phyloP scores from a whole-genome alignment of 2,113 vertebrate genomes.

The Ictalurus punctatus region DNA sequence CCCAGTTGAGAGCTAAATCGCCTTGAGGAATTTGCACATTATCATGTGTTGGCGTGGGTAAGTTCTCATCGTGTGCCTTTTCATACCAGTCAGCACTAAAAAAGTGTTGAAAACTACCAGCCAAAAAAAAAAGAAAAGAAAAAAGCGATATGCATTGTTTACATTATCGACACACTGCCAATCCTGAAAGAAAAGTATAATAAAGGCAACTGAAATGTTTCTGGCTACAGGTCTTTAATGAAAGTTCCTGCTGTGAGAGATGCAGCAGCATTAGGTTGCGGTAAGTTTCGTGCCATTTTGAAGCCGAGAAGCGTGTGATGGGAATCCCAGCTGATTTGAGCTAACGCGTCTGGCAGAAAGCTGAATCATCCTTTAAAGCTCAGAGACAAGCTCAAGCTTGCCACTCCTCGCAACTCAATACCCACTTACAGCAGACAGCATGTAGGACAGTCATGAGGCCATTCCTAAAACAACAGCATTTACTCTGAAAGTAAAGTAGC shows the following conservation, averaged over 20 bases:
- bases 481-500: slow-evolving; percentile 4
- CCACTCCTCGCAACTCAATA: slow-evolving; percentile 6
- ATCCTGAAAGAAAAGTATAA: slow-evolving; percentile 12
- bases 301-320: slow-evolving; percentile 59
- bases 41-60: slow-evolving; percentile 1
- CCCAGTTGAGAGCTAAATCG: not conserved
- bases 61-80: not conserved
- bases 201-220: slow-evolving; percentile 9
- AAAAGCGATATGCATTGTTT: slow-evolving; percentile 14
- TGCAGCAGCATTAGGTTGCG: slow-evolving; percentile 11
- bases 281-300: slow-evolving; percentile 58
- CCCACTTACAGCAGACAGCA: slow-evolving; percentile 26
- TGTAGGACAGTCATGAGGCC: slow-evolving; percentile 5
- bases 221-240: slow-evolving; percentile 27
- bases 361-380: slow-evolving; percentile 53
- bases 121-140: not conserved
- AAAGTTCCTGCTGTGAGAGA: slow-evolving; percentile 34
- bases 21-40: slow-evolving; percentile 12
- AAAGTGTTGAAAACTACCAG: not conserved
- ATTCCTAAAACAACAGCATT: not conserved
- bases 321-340: slow-evolving; percentile 67
- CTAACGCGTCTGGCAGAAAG: slow-evolving; percentile 66
- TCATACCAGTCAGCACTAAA: slow-evolving; percentile 2
- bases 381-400: slow-evolving; percentile 19
- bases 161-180: slow-evolving; percentile 12